Base-by-base conservation (phyloP, 2,888 invertebrate species). In the Hyposoter dolosus region DNA sequence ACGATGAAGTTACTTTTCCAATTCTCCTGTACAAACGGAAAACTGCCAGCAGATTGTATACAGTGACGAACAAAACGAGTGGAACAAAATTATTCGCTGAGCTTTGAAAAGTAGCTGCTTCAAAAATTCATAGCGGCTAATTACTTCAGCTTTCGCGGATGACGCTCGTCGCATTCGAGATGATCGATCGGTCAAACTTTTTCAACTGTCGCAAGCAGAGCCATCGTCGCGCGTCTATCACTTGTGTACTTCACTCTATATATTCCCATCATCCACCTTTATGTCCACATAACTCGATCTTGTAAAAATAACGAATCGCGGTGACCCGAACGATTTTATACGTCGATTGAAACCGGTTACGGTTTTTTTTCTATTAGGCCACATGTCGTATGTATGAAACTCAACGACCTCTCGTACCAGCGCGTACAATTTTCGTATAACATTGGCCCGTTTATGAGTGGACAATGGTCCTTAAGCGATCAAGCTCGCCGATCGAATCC, bases 391-490 rank as follows among this genome's bases (percentile, higher is more conserved):
- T 68, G 10, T 23, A 68, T 12, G 35, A 68, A 43, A 19, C 23
- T 68, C 19, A 23, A 50, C 35, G 5, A 32, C 17, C 47, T 50
- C 19, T n/a, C 50, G 35, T 43, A 60, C 50, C 65, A 68, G 69
- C 45, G 53, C 74, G 19, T 53, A 75, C 45, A 81, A 76, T 50
- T 60, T 60, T 45, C 40, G 75, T 82, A 81, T 79, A 78, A 83
- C 75, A 87, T 85, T 79, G 81, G 82, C 19, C 78, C n/a, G 53
- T 86, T 83, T 50, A 43, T 45, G 45, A 82, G 82, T 85, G 68
- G 68, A 65, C 75, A 84, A 84, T 84, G 72, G 56, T 60, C n/a
- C 53, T 76, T 28, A 50, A 66, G 60, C 43, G 17, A 53, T 66
- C 19, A 35, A 78, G 75, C 75, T 65, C 82, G 45, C 32, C 69